Evolutionary conservation across 2,888 invertebrate species (phyloP).

Genomic region (Microctonus brassicae): DNA sequence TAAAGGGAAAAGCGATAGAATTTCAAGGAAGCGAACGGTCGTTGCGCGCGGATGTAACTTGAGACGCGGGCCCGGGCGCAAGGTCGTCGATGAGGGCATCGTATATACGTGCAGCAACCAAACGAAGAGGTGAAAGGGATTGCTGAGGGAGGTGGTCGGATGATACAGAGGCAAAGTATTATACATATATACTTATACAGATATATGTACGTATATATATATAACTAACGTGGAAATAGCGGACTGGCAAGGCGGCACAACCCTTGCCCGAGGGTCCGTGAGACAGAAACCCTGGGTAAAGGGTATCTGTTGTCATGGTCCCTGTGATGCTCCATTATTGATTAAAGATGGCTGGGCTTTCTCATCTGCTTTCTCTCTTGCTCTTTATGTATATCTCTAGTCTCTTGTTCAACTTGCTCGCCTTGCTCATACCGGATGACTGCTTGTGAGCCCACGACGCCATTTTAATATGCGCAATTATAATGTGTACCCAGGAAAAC

Average conservation of each 20-base stretch:
- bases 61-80: slow-evolving; percentile 46
- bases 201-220: slow-evolving; percentile 38
- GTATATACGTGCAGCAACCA: neutral
- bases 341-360: slow-evolving; percentile 68
- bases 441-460: slow-evolving; percentile 57
- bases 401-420: slow-evolving; percentile 45
- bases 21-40: slow-evolving; percentile 42
- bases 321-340: slow-evolving; percentile 70
- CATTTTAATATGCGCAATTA: slow-evolving; percentile 70
- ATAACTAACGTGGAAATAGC: slow-evolving; percentile 18
- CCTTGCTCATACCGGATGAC: slow-evolving; percentile 43
- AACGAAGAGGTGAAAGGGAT: slow-evolving; percentile 28
- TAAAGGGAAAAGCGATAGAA: slow-evolving; percentile 37
- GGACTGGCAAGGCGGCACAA: slow-evolving; percentile 53
- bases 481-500: slow-evolving; percentile 62
- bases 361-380: slow-evolving; percentile 30
- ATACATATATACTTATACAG: neutral
- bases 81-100: slow-evolving; percentile 38
- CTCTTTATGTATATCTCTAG: slow-evolving; percentile 3
- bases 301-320: slow-evolving; percentile 70
- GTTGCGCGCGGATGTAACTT: slow-evolving; percentile 53
- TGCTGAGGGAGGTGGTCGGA: slow-evolving; percentile 3
- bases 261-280: slow-evolving; percentile 63
- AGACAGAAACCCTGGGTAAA: slow-evolving; percentile 59
- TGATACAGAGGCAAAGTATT: slow-evolving; percentile 26